These are phyloP conservation scores for Caradrina kadenii DNA, from an alignment of 2,888 invertebrate species.

Conservation along the genomic window DNA sequence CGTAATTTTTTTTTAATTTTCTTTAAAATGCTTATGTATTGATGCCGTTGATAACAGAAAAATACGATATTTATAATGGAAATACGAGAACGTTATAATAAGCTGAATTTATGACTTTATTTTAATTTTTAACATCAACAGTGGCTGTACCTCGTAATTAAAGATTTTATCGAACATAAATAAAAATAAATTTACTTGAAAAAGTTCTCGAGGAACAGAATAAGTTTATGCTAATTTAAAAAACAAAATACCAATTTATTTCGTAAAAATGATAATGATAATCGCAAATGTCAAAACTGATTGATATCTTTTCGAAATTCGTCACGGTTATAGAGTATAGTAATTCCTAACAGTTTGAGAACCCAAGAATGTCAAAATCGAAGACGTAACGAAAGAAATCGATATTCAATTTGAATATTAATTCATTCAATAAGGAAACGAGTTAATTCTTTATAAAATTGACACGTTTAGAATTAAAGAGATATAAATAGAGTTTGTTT, in stretches of 20 bases:
- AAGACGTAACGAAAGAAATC: conserved; percentile 58
- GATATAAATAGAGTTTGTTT: conserved; percentile 18
- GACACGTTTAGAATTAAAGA: conserved; percentile 32
- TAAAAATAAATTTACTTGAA: background rate
- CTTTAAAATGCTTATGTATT: background rate
- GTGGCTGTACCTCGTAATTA: background rate
- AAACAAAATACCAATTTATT: background rate
- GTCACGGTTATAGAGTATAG: conserved; percentile 18
- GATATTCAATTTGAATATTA: conserved; percentile 61
- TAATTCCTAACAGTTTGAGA: conserved; percentile 20
- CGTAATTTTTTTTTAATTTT: background rate
- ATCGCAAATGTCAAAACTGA: conserved; percentile 12
- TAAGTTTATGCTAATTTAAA: background rate
- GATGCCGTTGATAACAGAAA: no score
- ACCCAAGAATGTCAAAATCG: conserved; percentile 57
- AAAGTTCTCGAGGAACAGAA: background rate
- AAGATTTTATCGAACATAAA: no score
- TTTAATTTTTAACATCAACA: background rate
- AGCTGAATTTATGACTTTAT: conserved; percentile 1
- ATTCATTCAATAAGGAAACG: conserved; percentile 54
- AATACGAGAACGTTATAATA: background rate
- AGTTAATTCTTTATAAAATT: conserved; percentile 48
- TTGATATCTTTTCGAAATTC: conserved; percentile 25
- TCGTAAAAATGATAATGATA: background rate
- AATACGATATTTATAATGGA: background rate